Percentiles rank a stretch among this genome's conserved stretches.
Conservation (phyloP, 2,888 invertebrate species). For the Aproaerema taeniolella region DNA sequence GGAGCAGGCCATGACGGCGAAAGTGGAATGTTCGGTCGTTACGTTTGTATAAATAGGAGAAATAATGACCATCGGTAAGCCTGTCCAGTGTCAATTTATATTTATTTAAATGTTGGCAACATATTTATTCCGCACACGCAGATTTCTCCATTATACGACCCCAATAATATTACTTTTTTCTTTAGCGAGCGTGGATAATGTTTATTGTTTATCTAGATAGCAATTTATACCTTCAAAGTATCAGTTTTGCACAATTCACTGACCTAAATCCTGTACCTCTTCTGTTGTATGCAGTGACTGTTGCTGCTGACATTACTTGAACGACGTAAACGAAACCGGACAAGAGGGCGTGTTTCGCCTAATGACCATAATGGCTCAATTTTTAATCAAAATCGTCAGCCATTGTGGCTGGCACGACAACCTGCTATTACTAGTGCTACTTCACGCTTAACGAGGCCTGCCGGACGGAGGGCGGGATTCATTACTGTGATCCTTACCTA, state of each 20-base stretch:
- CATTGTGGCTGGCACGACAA: conserved; percentile 32
- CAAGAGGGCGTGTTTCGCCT: conserved; percentile 19
- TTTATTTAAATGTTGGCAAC: conserved; percentile 24
- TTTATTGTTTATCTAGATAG: no score
- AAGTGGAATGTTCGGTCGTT: conserved; percentile 45
- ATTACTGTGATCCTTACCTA: conserved; percentile 12
- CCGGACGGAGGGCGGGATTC: conserved; percentile 21
- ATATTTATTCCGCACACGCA: conserved; percentile 12
- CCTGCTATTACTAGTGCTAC: conserved; percentile 38
- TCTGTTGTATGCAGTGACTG: neutral
- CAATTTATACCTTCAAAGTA: no score
- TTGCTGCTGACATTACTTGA: neutral
- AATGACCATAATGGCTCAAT: conserved; percentile 50
- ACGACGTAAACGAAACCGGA: conserved; percentile 15
- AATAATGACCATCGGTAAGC: conserved; percentile 34
- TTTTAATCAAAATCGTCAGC: conserved; percentile 39
- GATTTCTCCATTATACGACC: no score
- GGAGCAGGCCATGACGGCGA: conserved; percentile 43
- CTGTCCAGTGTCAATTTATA: conserved; percentile 35
- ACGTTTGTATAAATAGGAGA: conserved; percentile 37
- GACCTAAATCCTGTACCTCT: no score
- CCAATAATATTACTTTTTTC: no score
- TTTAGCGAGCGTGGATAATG: no score
- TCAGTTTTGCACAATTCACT: no score
- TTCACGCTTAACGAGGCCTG: conserved; percentile 22